Percentiles rank a stretch among this genome's conserved stretches.
Conservation (phyloP, 2,113 vertebrate genomes). For the Nothoprocta pentlandii region DNA sequence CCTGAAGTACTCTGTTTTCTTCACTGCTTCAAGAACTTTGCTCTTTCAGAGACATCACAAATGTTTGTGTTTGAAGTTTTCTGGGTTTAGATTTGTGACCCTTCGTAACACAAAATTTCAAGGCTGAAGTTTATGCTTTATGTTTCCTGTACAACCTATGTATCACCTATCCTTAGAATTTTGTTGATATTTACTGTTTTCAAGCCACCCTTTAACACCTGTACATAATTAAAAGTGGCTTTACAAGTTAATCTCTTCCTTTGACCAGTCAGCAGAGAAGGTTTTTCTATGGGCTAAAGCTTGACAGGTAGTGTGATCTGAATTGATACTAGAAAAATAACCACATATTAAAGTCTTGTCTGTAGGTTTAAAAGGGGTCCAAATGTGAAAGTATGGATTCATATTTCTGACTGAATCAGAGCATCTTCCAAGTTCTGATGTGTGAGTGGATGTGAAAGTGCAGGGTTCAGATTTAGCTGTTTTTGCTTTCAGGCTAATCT, state of each 20-base stretch:
- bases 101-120: neutral
- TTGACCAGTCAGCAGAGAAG: neutral
- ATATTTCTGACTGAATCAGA: neutral
- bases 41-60: conserved; percentile 28
- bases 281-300: neutral
- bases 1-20: neutral
- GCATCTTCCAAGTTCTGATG: neutral
- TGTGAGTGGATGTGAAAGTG: neutral
- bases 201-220: neutral
- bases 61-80: neutral
- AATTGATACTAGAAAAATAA: conserved; percentile 30
- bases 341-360: neutral
- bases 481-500: conserved; percentile 3
- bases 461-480: neutral
- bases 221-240: neutral
- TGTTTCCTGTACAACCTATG: neutral
- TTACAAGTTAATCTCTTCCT: neutral
- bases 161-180: neutral
- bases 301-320: neutral
- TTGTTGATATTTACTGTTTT: neutral
- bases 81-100: neutral
- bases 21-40: conserved; percentile 1
- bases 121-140: neutral
- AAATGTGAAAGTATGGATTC: neutral
- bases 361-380: neutral